Base-by-base conservation (phyloP, 2,888 invertebrate genomes). In the Lepeophtheirus nordmannii region DNA sequence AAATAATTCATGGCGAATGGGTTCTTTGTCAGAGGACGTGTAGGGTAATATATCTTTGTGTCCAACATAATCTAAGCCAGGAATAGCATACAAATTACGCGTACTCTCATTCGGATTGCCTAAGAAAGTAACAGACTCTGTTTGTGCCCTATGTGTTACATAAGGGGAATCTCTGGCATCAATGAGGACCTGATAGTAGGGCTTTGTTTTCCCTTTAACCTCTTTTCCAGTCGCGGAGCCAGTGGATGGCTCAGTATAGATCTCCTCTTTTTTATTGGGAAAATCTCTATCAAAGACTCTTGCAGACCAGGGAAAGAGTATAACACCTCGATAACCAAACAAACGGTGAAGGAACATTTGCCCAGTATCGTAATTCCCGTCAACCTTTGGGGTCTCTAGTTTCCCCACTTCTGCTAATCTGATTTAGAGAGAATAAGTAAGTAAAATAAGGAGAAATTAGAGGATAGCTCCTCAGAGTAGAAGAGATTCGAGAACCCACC, bases 21-120 rank as follows among this genome's bases (percentile, higher is more conserved):
- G 94, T 67, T 85, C 83, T 70, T 85, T 82, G 73, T 94, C 94
- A 38, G 85, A 84, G 1, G 91, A 87, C 1, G 86, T 83, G 75
- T 94, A 97, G 0, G 98, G 98, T 71, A 97, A 82, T 70, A 98
- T 87, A 76, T 98, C 97, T 73, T 94, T 92, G 73, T 99, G 98
- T 0, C 92, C 90, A 11, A 97, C 96, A 76, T 97, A 98, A 78
- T 98, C 97, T 69, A 98, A 77, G 0, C 97, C 97, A 10, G 94
- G 94, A 73, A 96, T 93, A 1, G 94, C 93, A 76, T 96, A 96
- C 40, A 96, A 78, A 73, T 92, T 93, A 67, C 93, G 82, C 72
- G 89, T 91, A 17, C 91, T 91, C 74, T 94, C 93, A 37, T 22
- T 37, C 76, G 93, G 93, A 76, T 91, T 93, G 20, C 94, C 93